Evolutionary conservation across 1,140 invertebrate genomes (phyloP), one percentile per base, ranked within the genome.

Genomic region (Venturia canescens): DNA sequence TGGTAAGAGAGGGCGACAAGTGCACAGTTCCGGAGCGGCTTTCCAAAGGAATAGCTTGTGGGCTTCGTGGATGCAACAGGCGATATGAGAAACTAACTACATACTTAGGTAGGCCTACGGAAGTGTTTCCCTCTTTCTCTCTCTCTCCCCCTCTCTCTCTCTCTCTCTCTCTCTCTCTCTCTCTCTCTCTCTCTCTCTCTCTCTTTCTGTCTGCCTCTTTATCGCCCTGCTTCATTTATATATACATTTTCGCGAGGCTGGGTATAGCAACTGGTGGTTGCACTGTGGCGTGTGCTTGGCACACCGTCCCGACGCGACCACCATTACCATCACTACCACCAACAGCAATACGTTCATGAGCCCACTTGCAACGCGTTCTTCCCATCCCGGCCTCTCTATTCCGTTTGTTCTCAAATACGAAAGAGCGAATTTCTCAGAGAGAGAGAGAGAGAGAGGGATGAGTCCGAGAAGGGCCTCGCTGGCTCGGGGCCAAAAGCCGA

Each of bases 251-350:
- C 74, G 76, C 76, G 69, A 23, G 63, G 83, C 71, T 21, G 53
- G 57, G 82, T 60, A 53, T 88, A 90, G 90, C 90, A 91, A 92
- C 90, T 91, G 90, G 90, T 91, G 90, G 90, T 90, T 91, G 89
- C 89, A 91, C 87, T 83, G 87, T 77, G 75, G 86, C 86, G 82
- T 79, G 69, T 15, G 48, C 57, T 31, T 77, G 71, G 71, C 48
- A 18, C 84, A 83, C 88, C 84, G 86, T 86, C 86, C 80, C 86
- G 85, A 83, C 83, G 85, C 88, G 86, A 89, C 87, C 70, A 69
- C 81, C 50, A 50, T 57, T 26, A 69, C 80, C 75, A 77, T 81
- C 63, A 79, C 79, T 26, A 63, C 21, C 57, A 77, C 57, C 75
- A 31, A 38, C 75, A 21, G 15, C 75, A 31, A 66, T 34, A 38